Evolutionary conservation across 2,888 invertebrate species (phyloP), one percentile per base, ranked within the genome.

Genomic region (Cheiracanthium punctorium): DNA sequence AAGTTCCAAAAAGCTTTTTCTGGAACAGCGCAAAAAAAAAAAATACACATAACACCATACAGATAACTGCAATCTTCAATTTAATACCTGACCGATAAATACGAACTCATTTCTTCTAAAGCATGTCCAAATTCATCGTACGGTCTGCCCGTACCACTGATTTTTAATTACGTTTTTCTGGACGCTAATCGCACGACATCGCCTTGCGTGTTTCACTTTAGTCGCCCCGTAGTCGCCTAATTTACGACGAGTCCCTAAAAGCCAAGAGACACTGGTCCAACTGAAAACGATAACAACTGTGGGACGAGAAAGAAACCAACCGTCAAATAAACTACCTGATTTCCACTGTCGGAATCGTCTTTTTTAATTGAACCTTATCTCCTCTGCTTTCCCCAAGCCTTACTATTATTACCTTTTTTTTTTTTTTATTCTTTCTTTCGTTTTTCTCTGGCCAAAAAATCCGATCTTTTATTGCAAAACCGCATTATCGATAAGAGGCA

Each of bases 301-400:
- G 37, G 12, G 5, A 37, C 5, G 37, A 37, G 5, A 5, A 17
- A 10, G 48, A 48, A 10, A 48, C 17, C 12, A 7, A 17, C 2
- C 17, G 14, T 10, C 48, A 48, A 48, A 48, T 48, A 48, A 48
- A 48, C 48, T 48, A 17, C 48, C 48, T 12, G 12, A 48, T 48
- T 48, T 14, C 17, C 17, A 2, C 17, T 7, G 29, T 28, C 64
- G 28, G 28, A 64, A n/a, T n/a, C n/a, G n/a, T n/a, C n/a, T n/a
- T n/a, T n/a, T n/a, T 75, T 82, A 75, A 82, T 82, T 75, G 82
- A 37, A 20, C 58, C 75, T 71, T 81, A 81, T 81, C 81, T 81
- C 8, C 32, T 10, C 17, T 14, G 17, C 2, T 2, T 7, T 5
- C 7, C 48, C 17, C n/a, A n/a, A n/a, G 17, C 7, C 8, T 37